Evolutionary conservation across 2,113 vertebrate genomes (phyloP).

Genomic region (Sterrhoptilus dennistouni): DNA sequence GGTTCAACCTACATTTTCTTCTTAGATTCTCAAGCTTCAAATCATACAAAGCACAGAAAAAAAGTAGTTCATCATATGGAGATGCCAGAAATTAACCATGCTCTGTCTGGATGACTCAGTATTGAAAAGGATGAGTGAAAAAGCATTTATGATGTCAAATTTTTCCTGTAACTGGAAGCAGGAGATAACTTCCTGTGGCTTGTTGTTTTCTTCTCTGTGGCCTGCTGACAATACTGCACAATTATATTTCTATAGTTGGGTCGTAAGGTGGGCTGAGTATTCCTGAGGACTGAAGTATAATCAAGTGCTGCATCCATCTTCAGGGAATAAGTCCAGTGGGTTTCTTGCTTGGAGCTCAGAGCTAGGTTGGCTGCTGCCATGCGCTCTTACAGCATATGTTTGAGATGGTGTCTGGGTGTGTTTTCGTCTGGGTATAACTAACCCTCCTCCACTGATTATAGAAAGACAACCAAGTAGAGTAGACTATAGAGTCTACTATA

Average conservation of each 20-base stretch:
- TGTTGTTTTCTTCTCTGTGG: not conserved
- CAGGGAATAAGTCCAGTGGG: not conserved
- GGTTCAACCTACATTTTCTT: not conserved
- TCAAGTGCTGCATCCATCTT: not conserved
- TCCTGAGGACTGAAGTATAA: not conserved
- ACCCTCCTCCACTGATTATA: not conserved
- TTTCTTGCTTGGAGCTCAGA: not conserved
- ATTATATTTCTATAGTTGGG: not conserved
- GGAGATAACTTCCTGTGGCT: not conserved
- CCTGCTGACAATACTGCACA: not conserved
- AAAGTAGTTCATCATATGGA: not conserved
- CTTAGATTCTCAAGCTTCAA: not conserved
- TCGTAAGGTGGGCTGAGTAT: not conserved
- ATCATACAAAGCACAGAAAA: not conserved
- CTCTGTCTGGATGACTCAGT: not conserved
- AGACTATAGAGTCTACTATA: not conserved
- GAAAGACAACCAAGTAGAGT: not conserved
- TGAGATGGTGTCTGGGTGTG: not conserved
- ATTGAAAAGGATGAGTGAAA: not conserved
- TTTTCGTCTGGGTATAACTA: not conserved
- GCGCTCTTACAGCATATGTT: not conserved
- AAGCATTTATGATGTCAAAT: not conserved
- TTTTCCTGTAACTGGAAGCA: not conserved
- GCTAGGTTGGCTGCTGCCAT: not conserved
- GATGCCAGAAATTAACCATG: not conserved